These are phyloP conservation scores for Alviniconcha strummeri DNA, from an alignment of 2,888 invertebrate species.

Conservation along the genomic window DNA sequence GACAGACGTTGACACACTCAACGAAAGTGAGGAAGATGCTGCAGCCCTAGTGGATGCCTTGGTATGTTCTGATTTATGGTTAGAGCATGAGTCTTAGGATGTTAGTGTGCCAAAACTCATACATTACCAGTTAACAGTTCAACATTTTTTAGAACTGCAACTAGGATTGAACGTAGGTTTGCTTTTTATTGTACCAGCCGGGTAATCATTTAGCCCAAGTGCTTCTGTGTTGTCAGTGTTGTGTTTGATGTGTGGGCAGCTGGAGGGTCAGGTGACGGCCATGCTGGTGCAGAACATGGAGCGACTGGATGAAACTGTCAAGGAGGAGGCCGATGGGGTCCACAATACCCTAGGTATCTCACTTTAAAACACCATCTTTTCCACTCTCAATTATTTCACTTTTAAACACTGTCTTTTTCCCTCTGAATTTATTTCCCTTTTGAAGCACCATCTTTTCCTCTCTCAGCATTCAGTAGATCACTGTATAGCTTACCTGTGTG, in stretches of 20 bases:
- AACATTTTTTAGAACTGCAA: too few species aligned
- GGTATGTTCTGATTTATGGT: slow-evolving; percentile 53
- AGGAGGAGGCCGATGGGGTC: slow-evolving; percentile 96
- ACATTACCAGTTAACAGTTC: too few species aligned
- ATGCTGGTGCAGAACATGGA: slow-evolving; percentile 94
- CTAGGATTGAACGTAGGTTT: too few species aligned
- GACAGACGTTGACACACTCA: slow-evolving; percentile 96
- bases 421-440: too few species aligned
- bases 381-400: not conserved
- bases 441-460: not conserved
- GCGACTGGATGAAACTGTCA: slow-evolving; percentile 91
- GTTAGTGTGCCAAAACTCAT: too few species aligned
- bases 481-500: not conserved
- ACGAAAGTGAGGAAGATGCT: slow-evolving; percentile 94
- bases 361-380: not conserved
- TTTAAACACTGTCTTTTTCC: too few species aligned
- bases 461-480: not conserved
- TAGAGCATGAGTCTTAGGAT: too few species aligned
- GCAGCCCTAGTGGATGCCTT: slow-evolving; percentile 90
- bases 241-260: slow-evolving; percentile 58
- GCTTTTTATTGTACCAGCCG: too few species aligned
- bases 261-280: slow-evolving; percentile 92
- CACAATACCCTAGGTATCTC: slow-evolving; percentile 89
- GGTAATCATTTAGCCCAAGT: too few species aligned
- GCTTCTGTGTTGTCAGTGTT: too few species aligned